phyloP scores from a whole-genome alignment of 2,888 invertebrate genomes.

The Osmoderma eremita region DNA sequence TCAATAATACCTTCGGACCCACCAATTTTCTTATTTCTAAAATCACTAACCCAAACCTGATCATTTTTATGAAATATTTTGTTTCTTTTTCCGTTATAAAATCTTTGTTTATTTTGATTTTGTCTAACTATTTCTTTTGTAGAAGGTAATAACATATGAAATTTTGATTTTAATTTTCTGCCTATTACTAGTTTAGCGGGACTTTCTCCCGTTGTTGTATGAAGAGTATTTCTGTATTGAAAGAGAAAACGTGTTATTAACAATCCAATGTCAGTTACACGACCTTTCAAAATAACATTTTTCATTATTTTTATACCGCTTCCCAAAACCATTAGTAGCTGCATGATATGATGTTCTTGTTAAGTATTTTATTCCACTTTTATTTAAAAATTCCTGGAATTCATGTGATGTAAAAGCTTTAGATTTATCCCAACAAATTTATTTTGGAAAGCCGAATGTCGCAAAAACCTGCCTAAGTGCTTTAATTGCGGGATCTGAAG shows the following conservation, averaged over 20 bases:
- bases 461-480: slow-evolving; percentile 19
- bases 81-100: slow-evolving; percentile 9
- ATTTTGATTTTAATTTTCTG: slow-evolving; percentile 35
- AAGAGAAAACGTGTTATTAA: slow-evolving; percentile 29
- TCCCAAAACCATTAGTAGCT: slow-evolving; percentile 13
- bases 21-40: slow-evolving; percentile 3
- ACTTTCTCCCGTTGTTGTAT: slow-evolving; percentile 35
- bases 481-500: slow-evolving; percentile 8
- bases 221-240: slow-evolving; percentile 38
- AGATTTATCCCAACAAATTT: slow-evolving; percentile 13
- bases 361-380: slow-evolving; percentile 20
- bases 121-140: neutral
- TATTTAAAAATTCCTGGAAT: slow-evolving; percentile 16
- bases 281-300: slow-evolving; percentile 13
- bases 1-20: slow-evolving; percentile 2
- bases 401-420: slow-evolving; percentile 3
- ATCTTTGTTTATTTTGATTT: neutral
- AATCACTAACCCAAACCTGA: slow-evolving; percentile 1
- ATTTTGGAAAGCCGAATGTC: slow-evolving; percentile 12
- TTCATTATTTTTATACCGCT: slow-evolving; percentile 24
- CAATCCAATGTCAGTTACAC: slow-evolving; percentile 6
- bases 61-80: neutral
- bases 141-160: slow-evolving; percentile 31
- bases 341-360: slow-evolving; percentile 10
- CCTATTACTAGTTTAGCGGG: slow-evolving; percentile 36